Evolutionary conservation across 1,140 invertebrate species (phyloP).

Genomic region (Sycophaga agraensis): DNA sequence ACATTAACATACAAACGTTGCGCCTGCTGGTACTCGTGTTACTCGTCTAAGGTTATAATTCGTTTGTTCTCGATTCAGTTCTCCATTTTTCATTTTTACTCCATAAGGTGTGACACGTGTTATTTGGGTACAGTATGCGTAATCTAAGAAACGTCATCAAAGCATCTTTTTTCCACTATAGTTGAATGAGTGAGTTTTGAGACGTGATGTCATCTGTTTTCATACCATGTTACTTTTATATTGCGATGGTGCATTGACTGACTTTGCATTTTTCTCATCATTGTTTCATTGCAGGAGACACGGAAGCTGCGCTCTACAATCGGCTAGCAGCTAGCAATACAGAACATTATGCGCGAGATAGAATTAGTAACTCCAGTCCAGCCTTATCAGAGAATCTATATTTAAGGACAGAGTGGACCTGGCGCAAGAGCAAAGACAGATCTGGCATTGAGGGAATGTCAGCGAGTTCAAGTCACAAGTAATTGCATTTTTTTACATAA

Average conservation of each 20-base stretch:
- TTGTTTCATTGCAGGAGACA: constrained; percentile 5
- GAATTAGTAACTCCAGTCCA: background rate
- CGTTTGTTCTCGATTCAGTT: background rate
- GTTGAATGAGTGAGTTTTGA: background rate
- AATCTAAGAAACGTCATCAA: too few relatives aligned
- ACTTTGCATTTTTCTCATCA: background rate
- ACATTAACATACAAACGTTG: too few relatives aligned
- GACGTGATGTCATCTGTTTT: constrained; percentile 19
- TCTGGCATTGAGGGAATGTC: constrained; percentile 50
- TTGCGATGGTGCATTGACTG: background rate
- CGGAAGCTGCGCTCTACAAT: background rate
- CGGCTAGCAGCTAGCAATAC: background rate
- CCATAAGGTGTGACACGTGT: constrained; percentile 13
- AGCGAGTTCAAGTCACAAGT: constrained; percentile 53
- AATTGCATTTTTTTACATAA: constrained; percentile 27
- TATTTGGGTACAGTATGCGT: background rate
- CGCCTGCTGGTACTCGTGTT: background rate
- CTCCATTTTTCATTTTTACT: too few relatives aligned
- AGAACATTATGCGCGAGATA: background rate
- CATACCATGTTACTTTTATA: background rate
- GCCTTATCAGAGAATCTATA: background rate
- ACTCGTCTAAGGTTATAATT: background rate
- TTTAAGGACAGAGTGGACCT: constrained; percentile 1
- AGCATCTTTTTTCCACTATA: background rate
- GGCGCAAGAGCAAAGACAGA: background rate